phyloP scores from a whole-genome alignment of 2,888 invertebrate genomes.

The Pilophorus perplexus region DNA sequence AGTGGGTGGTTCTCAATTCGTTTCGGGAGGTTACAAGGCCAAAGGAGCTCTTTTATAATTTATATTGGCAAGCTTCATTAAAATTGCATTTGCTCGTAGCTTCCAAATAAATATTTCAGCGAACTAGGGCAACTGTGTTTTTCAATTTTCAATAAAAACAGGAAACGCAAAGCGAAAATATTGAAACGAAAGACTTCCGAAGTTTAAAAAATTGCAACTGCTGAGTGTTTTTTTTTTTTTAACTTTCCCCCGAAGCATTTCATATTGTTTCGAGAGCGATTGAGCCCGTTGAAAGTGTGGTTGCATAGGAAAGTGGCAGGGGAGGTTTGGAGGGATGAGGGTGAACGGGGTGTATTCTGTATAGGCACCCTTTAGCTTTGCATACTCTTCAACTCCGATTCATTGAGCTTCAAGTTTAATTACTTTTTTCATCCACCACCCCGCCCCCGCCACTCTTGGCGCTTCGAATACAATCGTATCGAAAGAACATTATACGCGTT shows the following conservation, averaged over 20 bases:
- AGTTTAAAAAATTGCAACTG: conserved; percentile 19
- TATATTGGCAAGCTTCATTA: no score
- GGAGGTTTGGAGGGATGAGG: background rate
- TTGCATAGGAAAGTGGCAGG: no score
- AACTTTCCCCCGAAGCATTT: conserved; percentile 20
- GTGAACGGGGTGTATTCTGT: background rate
- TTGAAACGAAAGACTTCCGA: no score
- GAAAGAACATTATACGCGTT: conserved; percentile 10
- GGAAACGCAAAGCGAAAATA: no score
- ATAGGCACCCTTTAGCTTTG: background rate
- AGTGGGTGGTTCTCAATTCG: no score
- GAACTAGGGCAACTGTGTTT: no score
- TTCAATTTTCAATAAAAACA: no score
- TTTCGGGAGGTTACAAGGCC: no score
- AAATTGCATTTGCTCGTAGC: no score
- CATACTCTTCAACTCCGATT: conserved; percentile 34
- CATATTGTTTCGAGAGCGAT: conserved; percentile 34
- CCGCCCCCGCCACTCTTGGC: background rate
- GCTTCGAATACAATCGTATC: conserved; percentile 16
- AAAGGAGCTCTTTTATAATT: no score
- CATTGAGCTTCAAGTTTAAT: conserved; percentile 38
- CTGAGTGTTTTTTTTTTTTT: no score
- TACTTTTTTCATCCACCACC: conserved; percentile 32
- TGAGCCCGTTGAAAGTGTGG: conserved; percentile 1
- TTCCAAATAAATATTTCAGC: no score